Evolutionary conservation across 2,113 vertebrate genomes (phyloP), one percentile per base, ranked within the genome.

Genomic region (Siphamia tubifer): DNA sequence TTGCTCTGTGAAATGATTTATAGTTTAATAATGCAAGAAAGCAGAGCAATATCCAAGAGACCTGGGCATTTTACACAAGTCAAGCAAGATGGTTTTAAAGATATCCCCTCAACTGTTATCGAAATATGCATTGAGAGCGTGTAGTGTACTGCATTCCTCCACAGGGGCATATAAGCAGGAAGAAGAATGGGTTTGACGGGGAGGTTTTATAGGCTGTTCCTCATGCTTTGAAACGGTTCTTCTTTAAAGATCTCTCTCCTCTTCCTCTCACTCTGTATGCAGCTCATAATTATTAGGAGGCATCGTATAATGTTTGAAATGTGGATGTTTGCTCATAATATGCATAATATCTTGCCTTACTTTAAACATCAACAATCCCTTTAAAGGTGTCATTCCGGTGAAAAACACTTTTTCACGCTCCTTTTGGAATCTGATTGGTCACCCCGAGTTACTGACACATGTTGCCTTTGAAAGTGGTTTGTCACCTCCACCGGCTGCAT

Each of bases 11-110:
- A 69, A 79, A 73, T 80, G 87, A 91, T 91, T 89, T 88, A 83
- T 73, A 48, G 80, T 87, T 91, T 90, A 91, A 91, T 92, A 91
- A 91, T 65, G 52, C 45, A 68, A 60, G 69, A 72, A 87, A 76
- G 75, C 56, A 75, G 62, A 74, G 27, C 44, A 77, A 80, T 80
- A 81, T 81, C 74, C 75, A 77, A 40, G 77, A 83, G 70, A 83
- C 76, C 35, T 55, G 79, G 43, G 54, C 60, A 25, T 82, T 87
- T 89, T 74, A 83, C 69, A 73, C 72, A 56, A 77, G 72, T 81
- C 63, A 82, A 71, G 63, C 2, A 3, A 67, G 51, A 72, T 36
- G 54, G 56, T 73, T 89, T 82, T 74, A 61, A 78, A 84, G 79
- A 73, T 69, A 82, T 66, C 58, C 61, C 74, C 73, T 65, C 64